Evolutionary conservation across 2,888 invertebrate species (phyloP).

Genomic region (Parnassius mnemosyne): DNA sequence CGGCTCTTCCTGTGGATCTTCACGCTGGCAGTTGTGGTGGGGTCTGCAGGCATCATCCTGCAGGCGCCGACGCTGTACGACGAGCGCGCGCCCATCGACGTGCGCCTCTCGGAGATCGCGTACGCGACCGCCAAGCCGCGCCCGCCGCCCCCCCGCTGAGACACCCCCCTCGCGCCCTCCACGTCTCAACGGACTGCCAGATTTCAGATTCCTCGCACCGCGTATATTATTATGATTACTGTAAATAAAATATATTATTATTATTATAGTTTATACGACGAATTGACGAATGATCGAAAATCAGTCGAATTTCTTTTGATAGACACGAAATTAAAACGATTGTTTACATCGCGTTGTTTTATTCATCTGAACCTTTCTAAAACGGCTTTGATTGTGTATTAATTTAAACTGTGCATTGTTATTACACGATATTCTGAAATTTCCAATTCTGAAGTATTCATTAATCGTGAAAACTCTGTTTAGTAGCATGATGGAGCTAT

Average conservation of each 20-base stretch:
- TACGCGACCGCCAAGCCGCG: constrained; percentile 93
- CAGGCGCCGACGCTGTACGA: constrained; percentile 97
- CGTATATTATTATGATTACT: constrained; percentile 51
- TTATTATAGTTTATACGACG: constrained; percentile 71
- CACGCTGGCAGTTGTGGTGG: constrained; percentile 95
- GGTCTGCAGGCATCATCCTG: constrained; percentile 95
- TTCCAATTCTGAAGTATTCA: too few species aligned
- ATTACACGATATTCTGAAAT: too few species aligned
- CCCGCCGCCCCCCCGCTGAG: constrained; percentile 53
- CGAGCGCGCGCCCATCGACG: constrained; percentile 92
- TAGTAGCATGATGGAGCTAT: too few species aligned
- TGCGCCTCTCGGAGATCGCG: constrained; percentile 93
- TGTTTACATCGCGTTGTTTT: constrained; percentile 51
- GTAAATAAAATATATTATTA: constrained; percentile 48
- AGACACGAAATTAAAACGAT: constrained; percentile 73
- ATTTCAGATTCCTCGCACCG: constrained; percentile 32
- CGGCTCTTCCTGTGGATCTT: constrained; percentile 98
- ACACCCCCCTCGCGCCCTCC: background rate
- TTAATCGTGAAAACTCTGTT: too few species aligned
- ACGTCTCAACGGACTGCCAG: too few species aligned
- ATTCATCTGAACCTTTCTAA: background rate
- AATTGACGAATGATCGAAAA: constrained; percentile 63
- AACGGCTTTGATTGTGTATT: too few species aligned
- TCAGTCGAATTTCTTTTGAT: constrained; percentile 77
- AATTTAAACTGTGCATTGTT: too few species aligned